Conservation (phyloP, 2,113 vertebrate genomes). For the Colaptes auratus region DNA sequence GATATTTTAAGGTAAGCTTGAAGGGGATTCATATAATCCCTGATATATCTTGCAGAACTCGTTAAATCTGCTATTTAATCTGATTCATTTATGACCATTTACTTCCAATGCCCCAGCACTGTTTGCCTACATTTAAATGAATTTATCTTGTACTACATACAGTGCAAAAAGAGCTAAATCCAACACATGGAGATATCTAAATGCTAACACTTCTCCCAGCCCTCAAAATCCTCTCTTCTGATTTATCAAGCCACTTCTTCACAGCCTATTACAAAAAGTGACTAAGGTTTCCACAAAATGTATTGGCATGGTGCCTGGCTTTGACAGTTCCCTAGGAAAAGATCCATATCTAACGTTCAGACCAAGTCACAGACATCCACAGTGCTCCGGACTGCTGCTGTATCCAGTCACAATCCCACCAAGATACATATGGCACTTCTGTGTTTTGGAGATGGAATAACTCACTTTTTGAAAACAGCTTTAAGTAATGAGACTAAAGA, state of each 20-base stretch:
- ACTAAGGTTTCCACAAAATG: background rate
- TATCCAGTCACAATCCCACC: background rate
- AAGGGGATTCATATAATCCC: background rate
- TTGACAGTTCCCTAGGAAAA: background rate
- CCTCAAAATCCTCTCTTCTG: background rate
- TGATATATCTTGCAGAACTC: background rate
- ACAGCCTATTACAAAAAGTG: background rate
- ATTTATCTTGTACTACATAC: background rate
- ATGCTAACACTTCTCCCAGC: background rate
- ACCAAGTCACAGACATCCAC: background rate
- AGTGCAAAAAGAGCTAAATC: background rate
- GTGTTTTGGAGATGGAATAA: background rate
- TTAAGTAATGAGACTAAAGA: background rate
- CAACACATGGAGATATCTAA: background rate
- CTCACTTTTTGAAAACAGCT: background rate
- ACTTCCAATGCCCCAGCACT: background rate
- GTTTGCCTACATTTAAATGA: background rate
- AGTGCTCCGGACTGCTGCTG: background rate
- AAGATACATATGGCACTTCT: background rate
- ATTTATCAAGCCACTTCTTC: background rate
- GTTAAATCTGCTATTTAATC: background rate
- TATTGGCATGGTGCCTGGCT: fast-evolving
- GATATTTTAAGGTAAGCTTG: background rate
- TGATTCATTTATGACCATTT: background rate
- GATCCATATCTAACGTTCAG: background rate